Evolutionary conservation across 2,888 invertebrate species (phyloP).

Genomic region (Odontomyia ornata): DNA sequence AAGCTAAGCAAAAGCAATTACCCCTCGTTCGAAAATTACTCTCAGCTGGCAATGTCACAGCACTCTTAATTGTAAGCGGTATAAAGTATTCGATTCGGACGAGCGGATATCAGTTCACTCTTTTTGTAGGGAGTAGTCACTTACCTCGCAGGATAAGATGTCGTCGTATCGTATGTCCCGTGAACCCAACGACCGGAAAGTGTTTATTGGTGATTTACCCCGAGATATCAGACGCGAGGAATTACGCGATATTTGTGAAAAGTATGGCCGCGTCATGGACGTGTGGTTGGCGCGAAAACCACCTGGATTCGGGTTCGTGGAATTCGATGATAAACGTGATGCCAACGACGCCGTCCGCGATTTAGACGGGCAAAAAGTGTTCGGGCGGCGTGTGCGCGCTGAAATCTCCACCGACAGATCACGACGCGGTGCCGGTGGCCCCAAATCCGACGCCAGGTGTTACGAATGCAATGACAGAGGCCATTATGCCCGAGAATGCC

Average conservation of each 20-base stretch:
- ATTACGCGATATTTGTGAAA: neutral
- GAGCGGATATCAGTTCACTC: too few species aligned
- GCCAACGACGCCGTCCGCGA: constrained; percentile 18
- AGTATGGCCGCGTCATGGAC: constrained; percentile 28
- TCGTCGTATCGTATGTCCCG: constrained; percentile 30
- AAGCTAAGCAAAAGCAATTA: too few species aligned
- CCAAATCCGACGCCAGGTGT: constrained; percentile 5
- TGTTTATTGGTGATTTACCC: constrained; percentile 25
- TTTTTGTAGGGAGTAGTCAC: too few species aligned
- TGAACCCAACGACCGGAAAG: constrained; percentile 23
- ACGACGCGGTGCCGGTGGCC: neutral
- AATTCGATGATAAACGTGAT: constrained; percentile 23
- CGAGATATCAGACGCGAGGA: constrained; percentile 12
- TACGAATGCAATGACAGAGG: constrained; percentile 20
- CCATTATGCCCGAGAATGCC: constrained; percentile 28
- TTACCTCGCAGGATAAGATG: neutral
- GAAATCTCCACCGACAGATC: constrained; percentile 12
- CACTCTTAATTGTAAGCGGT: too few species aligned
- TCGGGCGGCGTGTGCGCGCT: neutral
- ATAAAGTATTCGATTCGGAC: too few species aligned
- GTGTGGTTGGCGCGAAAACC: constrained; percentile 31
- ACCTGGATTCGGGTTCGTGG: constrained; percentile 26
- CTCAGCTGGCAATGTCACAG: too few species aligned
- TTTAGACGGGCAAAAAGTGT: constrained; percentile 24
- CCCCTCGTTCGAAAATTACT: too few species aligned